phyloP scores from a whole-genome alignment of 2,888 invertebrate genomes.

The Microplitis manilae region DNA sequence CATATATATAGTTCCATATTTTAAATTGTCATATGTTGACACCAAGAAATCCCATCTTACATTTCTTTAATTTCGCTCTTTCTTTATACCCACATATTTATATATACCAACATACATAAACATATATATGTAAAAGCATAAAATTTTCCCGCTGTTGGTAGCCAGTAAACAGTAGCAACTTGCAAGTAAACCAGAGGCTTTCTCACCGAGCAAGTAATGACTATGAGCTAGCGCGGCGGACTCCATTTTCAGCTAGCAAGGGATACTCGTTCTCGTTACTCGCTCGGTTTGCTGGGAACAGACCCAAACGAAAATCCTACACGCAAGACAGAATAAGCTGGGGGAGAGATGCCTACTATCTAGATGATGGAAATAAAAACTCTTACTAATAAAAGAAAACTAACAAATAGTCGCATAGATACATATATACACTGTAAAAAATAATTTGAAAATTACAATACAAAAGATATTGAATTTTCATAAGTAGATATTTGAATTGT shows the following conservation, averaged over 20 bases:
- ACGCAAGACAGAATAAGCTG: conserved; percentile 29
- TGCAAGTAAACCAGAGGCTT: conserved; percentile 29
- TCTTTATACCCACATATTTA: not conserved
- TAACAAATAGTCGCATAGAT: not conserved
- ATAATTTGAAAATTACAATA: too few species aligned
- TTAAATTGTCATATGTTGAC: conserved; percentile 7
- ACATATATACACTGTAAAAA: too few species aligned
- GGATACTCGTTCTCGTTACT: conserved; percentile 54
- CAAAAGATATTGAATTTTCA: too few species aligned
- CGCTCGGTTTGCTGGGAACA: conserved; percentile 60
- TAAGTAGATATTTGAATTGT: too few species aligned
- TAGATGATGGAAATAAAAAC: conserved; percentile 26
- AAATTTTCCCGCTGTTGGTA: not conserved
- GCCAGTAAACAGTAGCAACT: not conserved
- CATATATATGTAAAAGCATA: not conserved
- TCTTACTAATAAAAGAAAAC: not conserved
- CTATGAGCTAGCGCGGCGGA: conserved; percentile 52
- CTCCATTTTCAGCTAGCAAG: conserved; percentile 57
- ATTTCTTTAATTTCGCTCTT: not conserved
- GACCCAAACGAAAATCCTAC: conserved; percentile 43
- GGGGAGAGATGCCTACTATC: conserved; percentile 30
- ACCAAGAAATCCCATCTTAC: not conserved
- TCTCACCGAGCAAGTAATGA: conserved; percentile 58
- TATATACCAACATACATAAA: not conserved
- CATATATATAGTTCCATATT: not conserved